phyloP scores from a whole-genome alignment of 2,888 invertebrate genomes.

The Drosophila koepferae region DNA sequence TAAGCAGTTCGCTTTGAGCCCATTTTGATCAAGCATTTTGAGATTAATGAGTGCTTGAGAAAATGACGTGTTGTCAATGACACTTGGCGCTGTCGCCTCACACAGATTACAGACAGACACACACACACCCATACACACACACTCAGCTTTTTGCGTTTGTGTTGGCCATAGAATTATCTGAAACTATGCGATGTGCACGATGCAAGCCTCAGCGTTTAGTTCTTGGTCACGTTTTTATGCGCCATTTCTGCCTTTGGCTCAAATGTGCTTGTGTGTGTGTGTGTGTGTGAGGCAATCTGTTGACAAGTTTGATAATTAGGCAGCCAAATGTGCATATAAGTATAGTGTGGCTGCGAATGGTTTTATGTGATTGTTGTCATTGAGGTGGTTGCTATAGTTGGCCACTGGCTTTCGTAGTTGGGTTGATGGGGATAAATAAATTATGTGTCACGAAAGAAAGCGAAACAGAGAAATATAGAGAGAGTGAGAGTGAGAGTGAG shows the following conservation, averaged over 20 bases:
- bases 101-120: neutral
- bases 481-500: neutral
- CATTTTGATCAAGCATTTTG: conserved; percentile 41
- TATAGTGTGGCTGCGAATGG: conserved; percentile 35
- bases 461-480: neutral
- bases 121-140: conserved; percentile 4
- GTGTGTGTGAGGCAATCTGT: conserved; percentile 46
- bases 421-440: neutral
- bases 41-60: conserved; percentile 76
- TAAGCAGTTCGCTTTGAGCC: conserved; percentile 37
- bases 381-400: conserved; percentile 1
- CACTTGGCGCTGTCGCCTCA: conserved; percentile 55
- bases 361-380: conserved; percentile 34
- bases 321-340: conserved; percentile 66
- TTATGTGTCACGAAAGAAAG: neutral
- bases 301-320: conserved; percentile 71
- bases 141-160: conserved; percentile 14
- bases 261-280: conserved; percentile 13
- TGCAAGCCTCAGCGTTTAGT: conserved; percentile 31
- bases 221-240: conserved; percentile 70
- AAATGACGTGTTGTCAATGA: conserved; percentile 75
- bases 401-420: neutral
- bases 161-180: conserved; percentile 1
- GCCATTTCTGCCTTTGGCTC: conserved; percentile 42
- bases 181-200: conserved; percentile 26